Base-by-base conservation (phyloP, 92 coral and sea anemone species). In the Virgularia gustaviana region DNA sequence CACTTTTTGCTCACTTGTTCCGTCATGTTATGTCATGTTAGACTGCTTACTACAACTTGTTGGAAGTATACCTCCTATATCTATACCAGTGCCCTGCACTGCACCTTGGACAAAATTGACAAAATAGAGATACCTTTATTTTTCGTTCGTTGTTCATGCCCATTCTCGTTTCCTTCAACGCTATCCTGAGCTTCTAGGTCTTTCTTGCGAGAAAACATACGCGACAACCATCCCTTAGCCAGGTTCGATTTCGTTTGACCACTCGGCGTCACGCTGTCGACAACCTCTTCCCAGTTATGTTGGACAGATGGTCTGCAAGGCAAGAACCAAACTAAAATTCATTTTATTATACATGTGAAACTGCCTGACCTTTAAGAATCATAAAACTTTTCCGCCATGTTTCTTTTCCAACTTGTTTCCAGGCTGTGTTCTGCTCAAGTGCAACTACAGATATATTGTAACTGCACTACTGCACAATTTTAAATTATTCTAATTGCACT, bases 251-350 rank as follows among this genome's bases (percentile, higher is more conserved):
- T 49, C 15, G 43, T 4, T 49, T n/a, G n/a, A n/a, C n/a, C n/a
- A n/a, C n/a, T 81, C 82, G 3, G 79, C 85, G 24, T 79, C 72
- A n/a, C 62, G 79, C 18, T 70, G 72, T 15, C 4, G 43, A 13
- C 22, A 60, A 16, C 72, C 72, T n/a, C n/a, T n/a, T n/a, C 86
- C 12, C 19, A 7, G 27, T 76, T 78, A 24, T 77, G 57, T 47
- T 16, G 9, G 8, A 39, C 8, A 16, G 16, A 16, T 16, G 9
- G 16, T 39, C 47, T 16, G 9, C 16, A 8, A 39, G 16, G 2
- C 53, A 18, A 15, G 53, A 45, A 45, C 53, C 20, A 45, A 45
- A 45, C 53, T 45, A 45, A 45, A 18, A 15, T 45, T 45, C 15
- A 24, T 45, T 45, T 15, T 45, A 45, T 24, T 45, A 9, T 45